Conservation (phyloP, 2,888 invertebrate genomes). For the Scaptomyza polygonia region DNA sequence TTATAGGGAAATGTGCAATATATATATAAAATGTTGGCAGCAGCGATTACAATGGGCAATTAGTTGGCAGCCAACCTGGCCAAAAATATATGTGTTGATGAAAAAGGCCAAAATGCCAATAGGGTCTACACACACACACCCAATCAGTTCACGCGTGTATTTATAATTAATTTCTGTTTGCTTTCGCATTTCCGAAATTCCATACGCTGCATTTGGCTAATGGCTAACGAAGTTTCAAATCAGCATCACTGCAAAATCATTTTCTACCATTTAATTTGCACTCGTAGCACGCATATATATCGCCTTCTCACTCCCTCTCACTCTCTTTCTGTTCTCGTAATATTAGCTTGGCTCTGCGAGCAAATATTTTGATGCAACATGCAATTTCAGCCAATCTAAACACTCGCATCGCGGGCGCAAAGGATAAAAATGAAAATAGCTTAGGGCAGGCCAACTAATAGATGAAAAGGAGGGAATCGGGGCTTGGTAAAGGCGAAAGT, state of each 20-base stretch:
- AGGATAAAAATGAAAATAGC: conserved; percentile 67
- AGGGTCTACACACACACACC: background rate
- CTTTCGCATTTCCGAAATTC: conserved; percentile 37
- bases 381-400: conserved; percentile 78
- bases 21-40: conserved; percentile 28
- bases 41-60: conserved; percentile 43
- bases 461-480: too few species aligned
- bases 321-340: background rate
- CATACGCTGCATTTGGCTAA: conserved; percentile 56
- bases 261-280: conserved; percentile 23
- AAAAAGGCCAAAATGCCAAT: background rate
- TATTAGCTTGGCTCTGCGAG: conserved; percentile 42
- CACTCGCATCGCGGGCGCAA: conserved; percentile 54
- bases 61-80: conserved; percentile 35
- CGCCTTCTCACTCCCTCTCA: too few species aligned
- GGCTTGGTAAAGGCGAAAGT: conserved; percentile 4
- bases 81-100: conserved; percentile 28
- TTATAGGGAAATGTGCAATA: conserved; percentile 25
- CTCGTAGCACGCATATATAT: background rate
- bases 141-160: conserved; percentile 40
- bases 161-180: conserved; percentile 70
- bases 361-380: conserved; percentile 78
- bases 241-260: conserved; percentile 18
- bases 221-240: conserved; percentile 43
- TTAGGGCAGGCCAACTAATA: conserved; percentile 21